Evolutionary conservation across 2,888 invertebrate genomes (phyloP).

Genomic region (Leptinotarsa rubiginosa): DNA sequence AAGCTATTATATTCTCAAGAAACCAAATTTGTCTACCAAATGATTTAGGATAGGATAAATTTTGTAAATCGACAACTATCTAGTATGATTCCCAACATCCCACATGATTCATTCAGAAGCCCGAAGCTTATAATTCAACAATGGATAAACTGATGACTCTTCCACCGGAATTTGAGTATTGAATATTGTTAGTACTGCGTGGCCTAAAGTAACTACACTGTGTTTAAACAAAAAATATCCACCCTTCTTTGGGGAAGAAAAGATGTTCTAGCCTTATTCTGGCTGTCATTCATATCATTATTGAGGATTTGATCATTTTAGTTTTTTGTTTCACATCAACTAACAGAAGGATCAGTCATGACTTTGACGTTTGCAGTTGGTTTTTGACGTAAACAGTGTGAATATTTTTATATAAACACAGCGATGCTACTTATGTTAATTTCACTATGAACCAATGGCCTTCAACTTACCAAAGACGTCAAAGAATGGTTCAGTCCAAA

Average conservation of each 20-base stretch:
- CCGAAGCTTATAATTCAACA: background rate
- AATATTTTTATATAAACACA: background rate
- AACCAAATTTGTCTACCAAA: too few species aligned
- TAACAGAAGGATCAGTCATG: background rate
- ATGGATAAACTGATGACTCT: background rate
- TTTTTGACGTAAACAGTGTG: background rate
- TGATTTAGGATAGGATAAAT: too few species aligned
- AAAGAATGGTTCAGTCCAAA: constrained; percentile 1
- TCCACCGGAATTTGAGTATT: constrained; percentile 40
- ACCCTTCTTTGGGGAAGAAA: too few species aligned
- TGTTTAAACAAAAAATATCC: background rate
- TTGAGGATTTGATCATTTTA: too few species aligned
- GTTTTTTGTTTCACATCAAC: too few species aligned
- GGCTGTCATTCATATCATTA: too few species aligned
- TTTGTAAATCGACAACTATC: background rate
- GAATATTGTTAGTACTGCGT: constrained; percentile 64
- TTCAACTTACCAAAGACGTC: background rate
- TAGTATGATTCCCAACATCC: background rate
- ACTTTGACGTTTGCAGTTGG: background rate
- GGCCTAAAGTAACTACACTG: background rate
- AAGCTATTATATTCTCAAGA: background rate
- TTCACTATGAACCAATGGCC: background rate
- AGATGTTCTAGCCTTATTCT: too few species aligned
- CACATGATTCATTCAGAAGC: constrained; percentile 7
- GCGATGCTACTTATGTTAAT: constrained; percentile 11